A percentile compares a stretch with the other conserved stretches of the same genome.
Conservation (phyloP, 2,113 vertebrate species). For the Acrocephalus arundinaceus region DNA sequence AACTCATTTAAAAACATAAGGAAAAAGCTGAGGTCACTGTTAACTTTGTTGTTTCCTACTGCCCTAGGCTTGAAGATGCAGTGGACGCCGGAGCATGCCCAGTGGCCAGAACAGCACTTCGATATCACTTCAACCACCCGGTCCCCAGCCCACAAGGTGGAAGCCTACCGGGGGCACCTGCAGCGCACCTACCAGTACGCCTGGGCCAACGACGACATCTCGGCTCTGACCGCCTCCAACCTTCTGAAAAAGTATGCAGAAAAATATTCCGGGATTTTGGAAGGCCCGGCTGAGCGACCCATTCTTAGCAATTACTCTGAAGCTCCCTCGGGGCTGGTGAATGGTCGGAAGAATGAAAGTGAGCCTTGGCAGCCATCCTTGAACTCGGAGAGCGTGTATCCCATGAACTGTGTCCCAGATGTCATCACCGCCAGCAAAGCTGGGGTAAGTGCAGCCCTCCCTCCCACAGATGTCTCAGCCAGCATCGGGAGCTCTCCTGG, state of each 20-base stretch:
- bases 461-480: conserved; percentile 89
- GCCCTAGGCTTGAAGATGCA: conserved; percentile 98
- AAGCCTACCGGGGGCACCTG: conserved; percentile 95
- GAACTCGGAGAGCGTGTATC: conserved; percentile 89
- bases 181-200: conserved; percentile 98
- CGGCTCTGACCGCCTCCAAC: conserved; percentile 96
- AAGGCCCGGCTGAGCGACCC: conserved; percentile 89
- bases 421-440: conserved; percentile 94
- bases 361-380: conserved; percentile 90
- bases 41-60: conserved; percentile 48
- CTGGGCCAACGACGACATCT: conserved; percentile 99
- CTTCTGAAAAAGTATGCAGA: conserved; percentile 98
- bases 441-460: conserved; percentile 91
- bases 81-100: conserved; percentile 99
- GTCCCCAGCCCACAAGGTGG: conserved; percentile 97
- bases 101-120: conserved; percentile 99
- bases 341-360: conserved; percentile 93
- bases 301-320: conserved; percentile 94
- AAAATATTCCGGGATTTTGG: conserved; percentile 97
- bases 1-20: not conserved
- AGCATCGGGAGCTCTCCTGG: conserved; percentile 94
- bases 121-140: conserved; percentile 97
- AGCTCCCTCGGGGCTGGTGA: conserved; percentile 86
- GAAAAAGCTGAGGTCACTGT: not conserved
- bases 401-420: conserved; percentile 96